Base-by-base conservation (phyloP, 2,797 vertebrate species). In the Xenentodon cancila region DNA sequence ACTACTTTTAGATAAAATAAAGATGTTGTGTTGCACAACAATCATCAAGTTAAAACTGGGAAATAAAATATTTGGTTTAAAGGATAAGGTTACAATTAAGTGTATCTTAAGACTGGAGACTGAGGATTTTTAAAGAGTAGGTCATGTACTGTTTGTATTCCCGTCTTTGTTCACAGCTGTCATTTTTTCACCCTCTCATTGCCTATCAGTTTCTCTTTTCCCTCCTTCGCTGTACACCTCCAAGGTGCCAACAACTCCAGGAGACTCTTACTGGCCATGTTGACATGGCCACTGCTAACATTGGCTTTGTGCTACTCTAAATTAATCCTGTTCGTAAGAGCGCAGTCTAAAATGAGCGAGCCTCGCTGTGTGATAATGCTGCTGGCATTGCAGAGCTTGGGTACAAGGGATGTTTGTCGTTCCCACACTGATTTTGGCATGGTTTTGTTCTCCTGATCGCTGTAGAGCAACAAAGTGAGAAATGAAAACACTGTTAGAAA, bases 381-480 rank as follows among this genome's bases (percentile, higher is more conserved):
- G 64, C 80, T 82, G 87, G 82, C 84, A 87, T 75, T 71, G 81
- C 48, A 70, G 82, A 65, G 78, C 84, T 82, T 89, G 87, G 81
- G 89, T 90, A 88, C 74, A 73, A 75, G 85, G 76, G 88, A 84
- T 91, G 90, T 92, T 92, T 92, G 90, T 89, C 69, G 79, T 92
- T 92, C 91, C 91, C 90, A 92, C 90, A 92, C 79, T 86, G 72
- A 73, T 86, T 82, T 91, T 92, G 89, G 87, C 89, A 86, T 76
- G 60, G 62, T 47, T 82, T 77, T 71, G 59, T 70, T 64, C 80
- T 72, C 59, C 77, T 79, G 77, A 67, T 75, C 18, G 12, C 30
- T 13, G 73, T 48, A 19, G 65, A 67, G 71, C 81, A 83, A 85
- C 79, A 80, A 82, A 84, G 75, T 75, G 27, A 71, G 79, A 87